These are phyloP conservation scores for Hetaerina titia DNA, from an alignment of 2,888 invertebrate species.

Conservation along the genomic window DNA sequence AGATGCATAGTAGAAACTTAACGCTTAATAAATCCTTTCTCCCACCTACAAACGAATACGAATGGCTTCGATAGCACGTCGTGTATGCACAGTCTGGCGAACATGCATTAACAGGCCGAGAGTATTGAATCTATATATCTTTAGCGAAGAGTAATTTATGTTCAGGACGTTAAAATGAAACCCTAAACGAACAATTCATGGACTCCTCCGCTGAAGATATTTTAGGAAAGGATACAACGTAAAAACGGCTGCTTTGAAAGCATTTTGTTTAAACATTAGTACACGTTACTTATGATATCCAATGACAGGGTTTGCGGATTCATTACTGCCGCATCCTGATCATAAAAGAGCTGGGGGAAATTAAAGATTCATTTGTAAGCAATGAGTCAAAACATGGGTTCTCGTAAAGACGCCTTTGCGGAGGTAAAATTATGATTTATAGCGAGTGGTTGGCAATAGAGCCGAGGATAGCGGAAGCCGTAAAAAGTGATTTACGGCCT, in stretches of 20 bases:
- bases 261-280: not conserved
- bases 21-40: not conserved
- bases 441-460: conserved; percentile 43
- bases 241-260: not conserved
- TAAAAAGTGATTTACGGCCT: conserved; percentile 59
- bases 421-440: conserved; percentile 65
- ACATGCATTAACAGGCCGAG: not conserved
- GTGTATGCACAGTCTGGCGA: not conserved
- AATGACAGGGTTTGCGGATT: conserved; percentile 3
- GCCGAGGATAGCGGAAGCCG: conserved; percentile 33
- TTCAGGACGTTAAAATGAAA: not conserved
- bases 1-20: not conserved
- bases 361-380: conserved; percentile 61
- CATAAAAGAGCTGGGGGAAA: conserved; percentile 14
- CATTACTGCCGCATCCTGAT: not conserved
- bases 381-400: conserved; percentile 52
- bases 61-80: not conserved
- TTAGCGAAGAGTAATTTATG: not conserved
- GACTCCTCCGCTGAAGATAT: not conserved
- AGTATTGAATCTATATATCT: not conserved
- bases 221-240: not conserved
- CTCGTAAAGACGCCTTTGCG: conserved; percentile 48
- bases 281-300: not conserved
- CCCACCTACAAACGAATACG: not conserved
- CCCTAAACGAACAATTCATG: not conserved